These are phyloP conservation scores for Hippocampus guttulatus DNA, from an alignment of 2,113 vertebrate species.

Conservation along the genomic window DNA sequence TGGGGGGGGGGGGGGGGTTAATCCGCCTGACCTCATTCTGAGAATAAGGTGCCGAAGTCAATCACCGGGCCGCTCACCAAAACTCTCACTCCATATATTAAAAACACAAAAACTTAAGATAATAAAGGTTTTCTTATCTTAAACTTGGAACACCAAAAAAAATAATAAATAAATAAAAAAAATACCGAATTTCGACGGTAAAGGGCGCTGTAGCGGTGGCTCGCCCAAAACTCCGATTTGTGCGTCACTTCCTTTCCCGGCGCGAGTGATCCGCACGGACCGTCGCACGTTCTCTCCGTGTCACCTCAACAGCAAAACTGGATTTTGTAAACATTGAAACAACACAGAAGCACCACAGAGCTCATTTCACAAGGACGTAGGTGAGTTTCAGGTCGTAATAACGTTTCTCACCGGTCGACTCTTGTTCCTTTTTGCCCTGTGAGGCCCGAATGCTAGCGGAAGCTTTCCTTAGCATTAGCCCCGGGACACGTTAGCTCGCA, in stretches of 20 bases:
- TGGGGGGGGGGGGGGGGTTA: rapidly evolving
- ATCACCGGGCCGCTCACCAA: too few species aligned
- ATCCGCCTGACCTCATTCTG: too few species aligned
- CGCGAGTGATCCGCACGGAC: conserved; percentile 26
- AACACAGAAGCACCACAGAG: background rate
- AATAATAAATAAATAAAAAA: too few species aligned
- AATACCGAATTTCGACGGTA: background rate
- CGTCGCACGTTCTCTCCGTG: conserved; percentile 38
- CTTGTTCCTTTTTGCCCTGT: rapidly evolving
- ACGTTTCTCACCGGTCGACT: rapidly evolving
- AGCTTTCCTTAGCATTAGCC: conserved; percentile 34
- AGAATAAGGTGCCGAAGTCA: too few species aligned
- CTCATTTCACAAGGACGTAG: conserved; percentile 38
- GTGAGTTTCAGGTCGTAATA: conserved; percentile 10
- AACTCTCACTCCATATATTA: too few species aligned
- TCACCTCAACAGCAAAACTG: conserved; percentile 57
- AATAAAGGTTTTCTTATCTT: too few species aligned
- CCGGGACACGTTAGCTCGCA: conserved; percentile 16
- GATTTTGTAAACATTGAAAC: conserved; percentile 35
- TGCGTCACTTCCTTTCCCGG: conserved; percentile 52
- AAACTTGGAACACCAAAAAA: too few species aligned
- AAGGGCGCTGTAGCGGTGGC: background rate
- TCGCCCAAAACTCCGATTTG: background rate
- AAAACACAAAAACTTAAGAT: too few species aligned
- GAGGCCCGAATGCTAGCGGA: conserved; percentile 28